A percentile compares a stretch with the other conserved stretches of the same genome.
Conservation (phyloP, 30 jellyfish, hydroid and myxozoan genomes). For the Aurelia aurita region DNA sequence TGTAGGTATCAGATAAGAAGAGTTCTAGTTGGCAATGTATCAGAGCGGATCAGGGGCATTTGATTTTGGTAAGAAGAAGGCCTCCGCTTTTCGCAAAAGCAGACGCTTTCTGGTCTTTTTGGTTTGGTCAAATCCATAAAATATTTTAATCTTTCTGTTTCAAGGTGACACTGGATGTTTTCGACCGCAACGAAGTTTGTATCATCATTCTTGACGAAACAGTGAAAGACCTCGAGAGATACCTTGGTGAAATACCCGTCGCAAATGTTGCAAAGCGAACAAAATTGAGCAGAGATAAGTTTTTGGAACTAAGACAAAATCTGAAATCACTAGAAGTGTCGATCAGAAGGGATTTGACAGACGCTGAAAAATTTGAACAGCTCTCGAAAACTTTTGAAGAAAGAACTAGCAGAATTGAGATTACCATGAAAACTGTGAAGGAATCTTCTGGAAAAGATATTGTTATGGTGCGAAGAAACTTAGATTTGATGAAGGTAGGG, state of each 20-base stretch:
- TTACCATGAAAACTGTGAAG: conserved; percentile 9
- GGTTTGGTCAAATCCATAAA: too few relatives aligned
- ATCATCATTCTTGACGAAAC: conserved; percentile 46
- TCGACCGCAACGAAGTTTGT: conserved; percentile 64
- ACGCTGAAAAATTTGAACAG: conserved; percentile 49
- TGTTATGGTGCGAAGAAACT: conserved; percentile 27
- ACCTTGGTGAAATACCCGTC: conserved; percentile 45
- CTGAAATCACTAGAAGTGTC: conserved; percentile 36
- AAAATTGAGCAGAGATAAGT: conserved; percentile 14
- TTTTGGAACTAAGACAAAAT: conserved; percentile 3
- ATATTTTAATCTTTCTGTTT: not conserved
- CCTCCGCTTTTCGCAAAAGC: too few relatives aligned
- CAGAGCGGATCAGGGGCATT: too few relatives aligned
- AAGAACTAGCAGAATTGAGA: conserved; percentile 18
- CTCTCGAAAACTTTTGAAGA: conserved; percentile 23
- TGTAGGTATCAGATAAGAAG: too few relatives aligned
- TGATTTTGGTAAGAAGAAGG: too few relatives aligned
- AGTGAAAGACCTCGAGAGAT: conserved; percentile 39
- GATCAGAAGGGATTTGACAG: conserved; percentile 33
- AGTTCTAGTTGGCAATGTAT: too few relatives aligned
- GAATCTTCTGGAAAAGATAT: conserved; percentile 25
- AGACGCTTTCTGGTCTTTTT: not conserved
- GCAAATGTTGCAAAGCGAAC: conserved; percentile 23
- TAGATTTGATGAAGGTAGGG: conserved; percentile 40
- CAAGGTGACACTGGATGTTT: conserved; percentile 51